Conservation (phyloP, 2,888 invertebrate species). For the Eristalinus sepulchralis region DNA sequence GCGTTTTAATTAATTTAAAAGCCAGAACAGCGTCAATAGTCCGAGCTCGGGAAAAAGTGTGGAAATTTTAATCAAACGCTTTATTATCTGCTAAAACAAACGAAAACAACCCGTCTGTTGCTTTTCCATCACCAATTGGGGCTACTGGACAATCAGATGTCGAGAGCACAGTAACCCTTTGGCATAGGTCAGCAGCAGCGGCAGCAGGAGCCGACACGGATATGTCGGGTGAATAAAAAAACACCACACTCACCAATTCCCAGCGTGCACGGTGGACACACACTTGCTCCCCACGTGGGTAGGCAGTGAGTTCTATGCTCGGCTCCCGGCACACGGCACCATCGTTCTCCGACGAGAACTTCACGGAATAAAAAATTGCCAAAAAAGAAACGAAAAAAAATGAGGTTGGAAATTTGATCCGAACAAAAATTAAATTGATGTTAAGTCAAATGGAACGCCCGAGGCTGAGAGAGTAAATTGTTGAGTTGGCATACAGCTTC, state of each 20-base stretch:
- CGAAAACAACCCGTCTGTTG: conserved; percentile 34
- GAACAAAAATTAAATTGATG: conserved; percentile 63
- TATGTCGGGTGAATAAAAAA: conserved; percentile 6
- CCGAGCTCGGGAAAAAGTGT: conserved; percentile 7
- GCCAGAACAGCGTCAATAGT: conserved; percentile 35
- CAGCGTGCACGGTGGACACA: not conserved
- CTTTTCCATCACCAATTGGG: conserved; percentile 36
- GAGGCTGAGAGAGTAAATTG: conserved; percentile 59
- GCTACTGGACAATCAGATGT: conserved; percentile 34
- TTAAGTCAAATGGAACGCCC: conserved; percentile 63
- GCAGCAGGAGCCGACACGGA: not conserved
- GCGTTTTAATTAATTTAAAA: conserved; percentile 46
- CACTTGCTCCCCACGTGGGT: conserved; percentile 7
- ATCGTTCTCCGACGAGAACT: conserved; percentile 37
- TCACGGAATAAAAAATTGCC: conserved; percentile 12
- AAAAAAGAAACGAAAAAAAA: conserved; percentile 53
- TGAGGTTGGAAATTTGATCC: conserved; percentile 65
- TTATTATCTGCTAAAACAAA: conserved; percentile 37
- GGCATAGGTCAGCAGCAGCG: conserved; percentile 30
- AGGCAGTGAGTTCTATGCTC: conserved; percentile 22
- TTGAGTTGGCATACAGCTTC: conserved; percentile 11
- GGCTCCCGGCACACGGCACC: not conserved
- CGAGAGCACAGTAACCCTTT: conserved; percentile 29
- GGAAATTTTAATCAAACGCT: conserved; percentile 50
- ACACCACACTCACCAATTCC: not conserved